Evolutionary conservation across 64 coral and sea anemone species (phyloP).

Genomic region (Actinia equina): DNA sequence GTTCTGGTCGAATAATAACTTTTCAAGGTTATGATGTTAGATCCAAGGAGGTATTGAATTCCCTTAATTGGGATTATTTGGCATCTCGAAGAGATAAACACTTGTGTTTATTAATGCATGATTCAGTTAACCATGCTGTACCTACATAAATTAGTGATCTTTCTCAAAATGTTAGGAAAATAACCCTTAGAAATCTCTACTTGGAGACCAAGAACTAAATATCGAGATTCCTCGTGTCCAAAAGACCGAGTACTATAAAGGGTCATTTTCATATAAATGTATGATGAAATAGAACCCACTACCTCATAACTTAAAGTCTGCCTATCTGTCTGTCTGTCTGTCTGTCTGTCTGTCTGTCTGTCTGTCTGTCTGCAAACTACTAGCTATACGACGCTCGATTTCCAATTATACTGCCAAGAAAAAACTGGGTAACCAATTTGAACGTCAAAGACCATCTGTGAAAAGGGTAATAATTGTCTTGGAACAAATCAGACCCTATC

Average conservation of each 20-base stretch:
- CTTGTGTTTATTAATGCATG: not conserved
- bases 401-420: slow-evolving; percentile 47
- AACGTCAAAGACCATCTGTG: slow-evolving; percentile 34
- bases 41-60: not conserved
- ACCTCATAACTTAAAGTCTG: too few relatives aligned
- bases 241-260: too few relatives aligned
- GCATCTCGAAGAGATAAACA: not conserved
- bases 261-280: too few relatives aligned
- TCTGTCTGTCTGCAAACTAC: slow-evolving; percentile 3
- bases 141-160: too few relatives aligned
- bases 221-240: too few relatives aligned
- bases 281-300: too few relatives aligned
- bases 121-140: too few relatives aligned
- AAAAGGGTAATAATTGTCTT: slow-evolving; percentile 28
- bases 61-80: not conserved
- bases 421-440: slow-evolving; percentile 49
- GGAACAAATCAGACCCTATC: slow-evolving; percentile 56
- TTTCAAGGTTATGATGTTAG: not conserved
- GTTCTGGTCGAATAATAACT: slow-evolving; percentile 1
- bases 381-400: slow-evolving; percentile 27
- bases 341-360: too few relatives aligned
- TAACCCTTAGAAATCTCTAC: too few relatives aligned
- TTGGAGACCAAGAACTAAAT: too few relatives aligned
- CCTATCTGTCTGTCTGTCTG: too few relatives aligned
- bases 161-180: too few relatives aligned